Evolutionary conservation across 1,140 invertebrate genomes (phyloP).

Genomic region (Hyles euphorbiae): DNA sequence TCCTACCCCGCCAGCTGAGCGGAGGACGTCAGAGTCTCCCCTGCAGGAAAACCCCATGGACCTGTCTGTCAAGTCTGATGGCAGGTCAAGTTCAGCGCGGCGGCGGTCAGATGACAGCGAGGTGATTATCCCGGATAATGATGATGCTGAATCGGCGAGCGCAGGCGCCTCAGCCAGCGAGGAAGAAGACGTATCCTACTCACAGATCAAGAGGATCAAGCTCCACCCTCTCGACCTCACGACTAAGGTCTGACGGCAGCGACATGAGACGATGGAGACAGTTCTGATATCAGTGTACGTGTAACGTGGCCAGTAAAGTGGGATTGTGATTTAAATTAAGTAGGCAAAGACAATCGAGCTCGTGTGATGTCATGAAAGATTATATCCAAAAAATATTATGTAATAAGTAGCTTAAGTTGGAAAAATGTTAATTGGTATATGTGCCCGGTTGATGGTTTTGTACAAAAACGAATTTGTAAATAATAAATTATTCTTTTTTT

Average conservation of each 20-base stretch:
- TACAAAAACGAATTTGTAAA: conserved; percentile 66
- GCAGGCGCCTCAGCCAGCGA: conserved; percentile 77
- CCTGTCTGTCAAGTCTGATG: conserved; percentile 82
- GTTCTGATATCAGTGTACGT: conserved; percentile 33
- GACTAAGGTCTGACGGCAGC: conserved; percentile 72
- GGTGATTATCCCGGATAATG: conserved; percentile 60
- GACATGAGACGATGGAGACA: conserved; percentile 24
- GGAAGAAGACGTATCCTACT: conserved; percentile 67
- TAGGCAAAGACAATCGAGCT: conserved; percentile 28
- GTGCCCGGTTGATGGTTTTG: conserved; percentile 56
- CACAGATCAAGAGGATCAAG: conserved; percentile 75
- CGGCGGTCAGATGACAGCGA: conserved; percentile 67
- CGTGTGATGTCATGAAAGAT: conserved; percentile 65
- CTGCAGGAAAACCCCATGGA: conserved; percentile 87
- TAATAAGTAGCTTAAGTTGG: conserved; percentile 63
- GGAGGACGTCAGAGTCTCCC: conserved; percentile 67
- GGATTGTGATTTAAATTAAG: conserved; percentile 62
- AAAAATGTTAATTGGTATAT: conserved; percentile 48
- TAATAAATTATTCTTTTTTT: conserved; percentile 64
- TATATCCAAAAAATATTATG: conserved; percentile 67
- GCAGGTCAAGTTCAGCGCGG: conserved; percentile 69
- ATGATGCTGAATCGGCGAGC: conserved; percentile 66
- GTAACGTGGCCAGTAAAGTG: conserved; percentile 63
- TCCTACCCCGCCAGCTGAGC: conserved; percentile 61
- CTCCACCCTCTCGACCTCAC: conserved; percentile 81